Base-by-base conservation (phyloP, 64 coral and sea anemone genomes). In the Pachyseris speciosa region DNA sequence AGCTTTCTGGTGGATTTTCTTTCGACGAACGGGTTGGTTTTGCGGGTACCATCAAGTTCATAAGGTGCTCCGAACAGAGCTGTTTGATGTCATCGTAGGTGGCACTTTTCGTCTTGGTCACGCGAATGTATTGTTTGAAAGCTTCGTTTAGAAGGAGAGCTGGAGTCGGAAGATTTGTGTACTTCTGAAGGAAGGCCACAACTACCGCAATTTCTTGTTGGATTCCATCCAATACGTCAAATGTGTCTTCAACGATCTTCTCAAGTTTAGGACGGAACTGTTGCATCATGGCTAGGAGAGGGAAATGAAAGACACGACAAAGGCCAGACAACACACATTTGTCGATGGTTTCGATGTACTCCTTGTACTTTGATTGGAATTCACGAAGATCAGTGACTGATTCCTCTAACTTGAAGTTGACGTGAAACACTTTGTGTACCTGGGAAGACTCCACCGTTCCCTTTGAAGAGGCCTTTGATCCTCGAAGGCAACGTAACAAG, bases 21-120 rank as follows among this genome's bases (percentile, higher is more conserved):
- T 33, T 73, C 17, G 24, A 47, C 37, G 17, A 69, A 49, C 37
- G 41, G 27, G 31, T 39, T 57, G 91, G 83, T 48, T 70, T 87
- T 27, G 60, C 28, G 13, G 67, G 91, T 53, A 89, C 64, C 92
- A 94, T 94, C 49, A 94, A 32, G 85, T 94, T 94, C 78, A 94
- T 50, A 0, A 94, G 55, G 11, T 42, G 44, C 31, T 89, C 92
- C 4, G 86, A 67, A 8, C 89, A 83, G 11, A 83, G 61, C 20
- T 85, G 30, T 2, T 55, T 89, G 24, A 94, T 76, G 24, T 88
- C 86, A 37, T 83, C 39, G 32, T 94, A 94, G 32, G 92, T 94
- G 6, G 88, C 85, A 40, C 22, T n/a, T n/a, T n/a, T n/a, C n/a
- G n/a, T 1, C 33, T 86, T 37, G 17, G 24, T 5, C 34, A 78